Base-by-base conservation (phyloP, 1,140 invertebrate species). In the Muscidifurax raptorellus region DNA sequence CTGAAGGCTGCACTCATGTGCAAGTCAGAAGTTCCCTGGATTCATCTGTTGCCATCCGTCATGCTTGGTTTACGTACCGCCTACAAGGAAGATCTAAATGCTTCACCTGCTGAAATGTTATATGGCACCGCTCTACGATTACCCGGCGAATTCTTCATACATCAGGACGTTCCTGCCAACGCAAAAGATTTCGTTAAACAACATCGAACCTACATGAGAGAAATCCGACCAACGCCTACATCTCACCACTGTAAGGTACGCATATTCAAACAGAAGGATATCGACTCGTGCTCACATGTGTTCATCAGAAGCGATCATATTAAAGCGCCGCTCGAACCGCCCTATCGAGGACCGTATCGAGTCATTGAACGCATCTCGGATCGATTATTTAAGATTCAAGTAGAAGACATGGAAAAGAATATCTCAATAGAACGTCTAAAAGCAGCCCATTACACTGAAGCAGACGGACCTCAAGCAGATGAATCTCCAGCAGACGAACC, bases 241-340 rank as follows among this genome's bases (percentile, higher is more conserved):
- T 22, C 86, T 4, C 85, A 87, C 44, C 89, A 90, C 67, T 66
- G 27, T 1, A 80, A 84, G n/a, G n/a, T 27, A 10, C 64, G 77
- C 6, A 18, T 80, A 1, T 88, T 88, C 44, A n/a, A 1, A 72
- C 81, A 32, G 1, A 75, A 75, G 25, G 22, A 78, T 22, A 18
- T 85, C 0, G 3, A 79, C 1, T 27, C 67, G 1, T 82, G 69
- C 69, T 71, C 80, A 2, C 80, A 82, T n/a, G 67, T 82, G 0
- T 72, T 52, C 44, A 15, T 82, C n/a, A n/a, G 67, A 44, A 18
- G n/a, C 13, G 69, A 82, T 30, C 22, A 44, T 28, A 69, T 82
- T 28, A 72, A 40, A 22, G 36, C 3, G 6, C 67, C 80, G 9
- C 44, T 82, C 9, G 67, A 82, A 82, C 69, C 40, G 1, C 80